Evolutionary conservation across 2,113 vertebrate species (phyloP), one percentile per base, ranked within the genome.

Genomic region (Cephalophus harveyi): DNA sequence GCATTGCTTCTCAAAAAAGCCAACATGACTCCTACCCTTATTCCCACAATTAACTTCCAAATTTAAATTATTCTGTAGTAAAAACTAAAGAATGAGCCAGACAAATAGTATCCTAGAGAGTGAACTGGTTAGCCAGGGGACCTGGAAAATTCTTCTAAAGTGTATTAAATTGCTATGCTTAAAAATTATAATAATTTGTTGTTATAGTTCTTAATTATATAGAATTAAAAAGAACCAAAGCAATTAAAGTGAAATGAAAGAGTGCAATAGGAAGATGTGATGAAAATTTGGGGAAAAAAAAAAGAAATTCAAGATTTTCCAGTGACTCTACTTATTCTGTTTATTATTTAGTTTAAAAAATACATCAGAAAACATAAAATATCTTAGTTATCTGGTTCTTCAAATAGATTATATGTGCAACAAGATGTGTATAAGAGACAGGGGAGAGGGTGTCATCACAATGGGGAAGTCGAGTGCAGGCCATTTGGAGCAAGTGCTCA

Each of bases 31-130:
- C 52, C 17, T 81, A 57, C 21, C 13, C 16, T 81, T 28, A 57
- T 87, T 97, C 93, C 54, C 91, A 94, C 93, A 95, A 55, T 96
- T 92, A 95, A 87, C 48, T 92, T 96, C 52, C 57, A 78, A 87
- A 94, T 55, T 90, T 55, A 93, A 89, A 94, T 87, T 62, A 90
- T 81, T 90, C 43, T 85, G 62, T 85, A 81, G 25, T 87, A 88
- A 92, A 98, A 98, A 48, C 11, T 40, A 16, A 92, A 84, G 57
- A 91, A 52, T 43, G 50, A 95, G 36, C 11, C 79, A 96, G 79
- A 83, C 30, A 91, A 94, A 95, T 48, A 55, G 57, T 62, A 92
- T 86, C 59, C 60, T 55, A 52, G 30, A 93, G 76, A 94, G 7
- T 82, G 12, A 97, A 83, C 16, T 88, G 15, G 46, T 91, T 91